These are phyloP conservation scores for Drosophila repletoides DNA, from an alignment of 1,140 invertebrate genomes.

Conservation along the genomic window DNA sequence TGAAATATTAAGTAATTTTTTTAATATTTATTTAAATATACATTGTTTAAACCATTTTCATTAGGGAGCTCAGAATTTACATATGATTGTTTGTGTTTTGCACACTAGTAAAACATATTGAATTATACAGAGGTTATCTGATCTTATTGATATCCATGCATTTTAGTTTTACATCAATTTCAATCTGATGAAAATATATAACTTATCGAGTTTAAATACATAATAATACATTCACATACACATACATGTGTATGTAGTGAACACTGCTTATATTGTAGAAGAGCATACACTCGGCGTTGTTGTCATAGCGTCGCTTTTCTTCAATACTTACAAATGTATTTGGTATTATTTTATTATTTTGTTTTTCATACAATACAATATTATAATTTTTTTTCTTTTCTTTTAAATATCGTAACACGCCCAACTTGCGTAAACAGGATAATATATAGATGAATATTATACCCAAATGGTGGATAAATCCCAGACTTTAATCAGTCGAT, in stretches of 20 bases:
- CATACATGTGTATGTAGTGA: conserved; percentile 10
- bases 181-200: conserved; percentile 26
- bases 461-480: conserved; percentile 81
- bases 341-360: conserved; percentile 39
- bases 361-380: conserved; percentile 35
- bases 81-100: conserved; percentile 4
- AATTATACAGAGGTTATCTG: conserved; percentile 18
- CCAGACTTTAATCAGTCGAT: conserved; percentile 96
- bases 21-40: not conserved
- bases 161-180: conserved; percentile 42
- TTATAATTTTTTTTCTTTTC: not conserved
- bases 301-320: not conserved
- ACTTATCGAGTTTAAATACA: conserved; percentile 22
- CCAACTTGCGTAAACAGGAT: not conserved
- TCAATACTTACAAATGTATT: conserved; percentile 44
- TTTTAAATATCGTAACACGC: conserved; percentile 22
- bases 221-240: conserved; percentile 16
- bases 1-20: too few species aligned
- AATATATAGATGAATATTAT: conserved; percentile 45
- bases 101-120: not conserved
- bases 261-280: conserved; percentile 30
- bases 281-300: conserved; percentile 1
- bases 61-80: conserved; percentile 9
- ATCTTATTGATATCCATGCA: conserved; percentile 40
- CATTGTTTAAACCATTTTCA: not conserved